These are phyloP conservation scores for Orientallactaga bullata DNA, from an alignment of 2,113 vertebrate genomes.

Conservation along the genomic window DNA sequence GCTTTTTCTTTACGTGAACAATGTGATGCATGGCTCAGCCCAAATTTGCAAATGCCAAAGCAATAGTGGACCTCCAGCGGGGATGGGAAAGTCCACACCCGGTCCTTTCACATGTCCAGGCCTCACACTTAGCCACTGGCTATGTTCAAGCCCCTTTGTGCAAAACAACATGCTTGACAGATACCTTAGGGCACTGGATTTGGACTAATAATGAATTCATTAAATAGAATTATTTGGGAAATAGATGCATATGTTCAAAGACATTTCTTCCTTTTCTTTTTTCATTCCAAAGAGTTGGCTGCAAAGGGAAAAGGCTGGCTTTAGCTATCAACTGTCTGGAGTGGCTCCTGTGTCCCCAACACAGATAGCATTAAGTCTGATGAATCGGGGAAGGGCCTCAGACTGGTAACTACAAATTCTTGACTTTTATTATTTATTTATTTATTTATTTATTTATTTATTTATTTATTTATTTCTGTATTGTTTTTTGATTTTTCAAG, in stretches of 20 bases:
- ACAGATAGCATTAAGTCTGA: not conserved
- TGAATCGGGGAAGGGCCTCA: not conserved
- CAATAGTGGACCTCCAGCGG: slow-evolving; percentile 23
- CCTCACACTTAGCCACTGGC: slow-evolving; percentile 22
- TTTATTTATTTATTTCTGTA: too few relatives aligned
- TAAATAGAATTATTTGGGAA: slow-evolving; percentile 36
- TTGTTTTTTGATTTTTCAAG: too few relatives aligned
- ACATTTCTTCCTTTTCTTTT: not conserved
- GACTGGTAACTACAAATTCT: not conserved
- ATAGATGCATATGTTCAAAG: not conserved
- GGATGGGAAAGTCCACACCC: slow-evolving; percentile 62
- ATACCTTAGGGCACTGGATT: slow-evolving; percentile 59
- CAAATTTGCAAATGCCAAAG: slow-evolving; percentile 63
- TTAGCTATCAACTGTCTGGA: not conserved
- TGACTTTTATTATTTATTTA: not conserved
- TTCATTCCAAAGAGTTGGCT: slow-evolving; percentile 45
- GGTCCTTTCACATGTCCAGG: slow-evolving; percentile 57
- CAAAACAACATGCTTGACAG: not conserved
- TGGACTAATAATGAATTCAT: slow-evolving; percentile 66
- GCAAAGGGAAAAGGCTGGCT: not conserved
- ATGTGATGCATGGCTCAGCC: slow-evolving; percentile 76
- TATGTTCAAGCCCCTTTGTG: slow-evolving; percentile 48
- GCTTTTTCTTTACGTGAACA: slow-evolving; percentile 81
- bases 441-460: too few relatives aligned
- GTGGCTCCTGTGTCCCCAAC: not conserved